Evolutionary conservation across 2,888 invertebrate species (phyloP).

Genomic region (Nesidiocoris tenuis): DNA sequence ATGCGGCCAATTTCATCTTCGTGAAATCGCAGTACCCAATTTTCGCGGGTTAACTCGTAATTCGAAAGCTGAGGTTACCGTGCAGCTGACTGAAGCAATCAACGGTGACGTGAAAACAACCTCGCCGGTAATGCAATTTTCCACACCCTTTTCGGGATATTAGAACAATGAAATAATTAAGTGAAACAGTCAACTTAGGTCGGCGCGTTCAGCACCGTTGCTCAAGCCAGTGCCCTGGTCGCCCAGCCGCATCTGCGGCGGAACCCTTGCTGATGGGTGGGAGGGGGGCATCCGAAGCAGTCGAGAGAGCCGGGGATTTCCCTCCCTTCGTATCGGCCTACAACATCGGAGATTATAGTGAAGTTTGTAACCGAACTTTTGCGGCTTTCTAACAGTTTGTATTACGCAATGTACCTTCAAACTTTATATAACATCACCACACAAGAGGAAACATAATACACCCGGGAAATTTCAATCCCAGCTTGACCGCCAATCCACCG

Average conservation of each 20-base stretch:
- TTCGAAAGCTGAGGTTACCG: too few species aligned
- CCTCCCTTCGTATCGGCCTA: neutral
- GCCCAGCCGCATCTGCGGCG: neutral
- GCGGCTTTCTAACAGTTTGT: constrained; percentile 25
- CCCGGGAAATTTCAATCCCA: constrained; percentile 27
- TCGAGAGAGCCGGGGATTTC: neutral
- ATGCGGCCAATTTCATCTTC: too few species aligned
- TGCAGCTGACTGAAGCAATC: too few species aligned
- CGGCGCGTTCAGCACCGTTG: neutral
- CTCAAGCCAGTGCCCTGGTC: neutral
- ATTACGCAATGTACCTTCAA: constrained; percentile 28
- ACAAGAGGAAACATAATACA: constrained; percentile 26
- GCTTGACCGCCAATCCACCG: neutral
- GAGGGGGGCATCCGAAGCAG: neutral
- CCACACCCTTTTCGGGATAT: neutral
- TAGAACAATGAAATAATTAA: neutral
- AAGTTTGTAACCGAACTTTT: constrained; percentile 30
- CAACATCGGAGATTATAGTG: constrained; percentile 21
- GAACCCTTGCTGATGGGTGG: neutral
- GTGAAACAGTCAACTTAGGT: neutral
- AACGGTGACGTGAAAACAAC: too few species aligned
- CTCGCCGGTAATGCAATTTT: neutral
- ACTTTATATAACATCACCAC: constrained; percentile 31
- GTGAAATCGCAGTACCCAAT: too few species aligned
- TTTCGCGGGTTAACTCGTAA: too few species aligned